Percentiles rank a stretch among this genome's conserved stretches.
Evolutionary conservation across 2,113 vertebrate genomes (phyloP).

Genomic region (Isurus oxyrinchus): DNA sequence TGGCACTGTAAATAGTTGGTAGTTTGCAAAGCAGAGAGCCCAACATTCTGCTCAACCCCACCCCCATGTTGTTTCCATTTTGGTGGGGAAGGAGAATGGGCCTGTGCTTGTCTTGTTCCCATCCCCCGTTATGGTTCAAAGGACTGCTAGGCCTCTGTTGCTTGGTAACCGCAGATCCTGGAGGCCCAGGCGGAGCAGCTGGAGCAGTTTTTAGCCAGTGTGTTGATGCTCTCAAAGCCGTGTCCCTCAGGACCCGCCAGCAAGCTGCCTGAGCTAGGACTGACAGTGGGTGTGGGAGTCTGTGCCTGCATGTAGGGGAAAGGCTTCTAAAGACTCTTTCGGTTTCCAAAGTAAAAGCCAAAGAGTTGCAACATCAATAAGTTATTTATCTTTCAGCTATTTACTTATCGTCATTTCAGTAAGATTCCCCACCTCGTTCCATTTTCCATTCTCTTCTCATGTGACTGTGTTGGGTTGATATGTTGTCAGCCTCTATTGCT

Average conservation of each 20-base stretch:
- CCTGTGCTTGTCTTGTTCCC: background rate
- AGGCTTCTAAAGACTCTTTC: background rate
- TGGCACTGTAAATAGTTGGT: background rate
- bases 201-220: slow-evolving; percentile 51
- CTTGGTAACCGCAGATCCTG: slow-evolving; percentile 61
- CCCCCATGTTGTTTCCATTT: background rate
- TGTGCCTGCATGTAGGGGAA: background rate
- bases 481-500: too few relatives aligned
- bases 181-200: slow-evolving; percentile 50
- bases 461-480: too few relatives aligned
- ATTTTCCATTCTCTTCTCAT: background rate
- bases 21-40: background rate
- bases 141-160: slow-evolving; percentile 60
- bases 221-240: slow-evolving; percentile 44
- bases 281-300: background rate
- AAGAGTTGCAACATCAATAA: background rate
- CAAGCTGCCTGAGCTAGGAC: slow-evolving; percentile 33
- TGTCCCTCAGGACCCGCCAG: slow-evolving; percentile 61
- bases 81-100: background rate
- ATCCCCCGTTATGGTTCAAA: slow-evolving; percentile 38
- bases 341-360: background rate
- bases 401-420: background rate
- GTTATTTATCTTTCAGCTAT: background rate
- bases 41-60: background rate
- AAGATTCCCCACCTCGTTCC: too few relatives aligned